Evolutionary conservation across 1,140 invertebrate genomes (phyloP).

Genomic region (Drosophila simulans): DNA sequence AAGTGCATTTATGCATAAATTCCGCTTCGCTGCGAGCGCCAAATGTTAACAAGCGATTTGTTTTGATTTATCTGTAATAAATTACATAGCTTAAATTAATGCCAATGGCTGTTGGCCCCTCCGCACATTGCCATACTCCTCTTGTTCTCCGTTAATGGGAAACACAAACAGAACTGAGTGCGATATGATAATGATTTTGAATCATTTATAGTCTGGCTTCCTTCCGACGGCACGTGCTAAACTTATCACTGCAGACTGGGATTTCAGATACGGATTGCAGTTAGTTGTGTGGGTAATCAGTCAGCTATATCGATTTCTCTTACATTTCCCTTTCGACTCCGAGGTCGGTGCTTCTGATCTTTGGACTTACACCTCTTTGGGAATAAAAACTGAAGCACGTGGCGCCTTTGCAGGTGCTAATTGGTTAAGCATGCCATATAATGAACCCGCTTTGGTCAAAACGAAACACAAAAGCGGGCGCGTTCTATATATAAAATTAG

Average conservation of each 20-base stretch:
- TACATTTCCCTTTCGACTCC: neutral
- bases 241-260: conserved; percentile 24
- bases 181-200: conserved; percentile 65
- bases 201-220: conserved; percentile 57
- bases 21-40: conserved; percentile 42
- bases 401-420: conserved; percentile 53
- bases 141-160: conserved; percentile 36
- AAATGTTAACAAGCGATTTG: conserved; percentile 60
- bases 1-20: conserved; percentile 74
- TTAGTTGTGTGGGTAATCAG: conserved; percentile 15
- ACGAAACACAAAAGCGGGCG: conserved; percentile 9
- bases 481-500: conserved; percentile 38
- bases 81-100: conserved; percentile 43
- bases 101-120: neutral
- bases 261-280: conserved; percentile 1
- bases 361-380: conserved; percentile 19
- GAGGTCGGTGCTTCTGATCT: conserved; percentile 25
- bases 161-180: conserved; percentile 47
- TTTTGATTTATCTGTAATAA: conserved; percentile 67
- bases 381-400: conserved; percentile 40
- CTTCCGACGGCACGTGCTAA: conserved; percentile 49
- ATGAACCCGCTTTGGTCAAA: conserved; percentile 30
- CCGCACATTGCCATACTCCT: neutral
- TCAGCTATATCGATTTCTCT: conserved; percentile 18
- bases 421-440: conserved; percentile 68